phyloP scores from a whole-genome alignment of 2,888 invertebrate species.

The Himalopsyche kuldschensis region DNA sequence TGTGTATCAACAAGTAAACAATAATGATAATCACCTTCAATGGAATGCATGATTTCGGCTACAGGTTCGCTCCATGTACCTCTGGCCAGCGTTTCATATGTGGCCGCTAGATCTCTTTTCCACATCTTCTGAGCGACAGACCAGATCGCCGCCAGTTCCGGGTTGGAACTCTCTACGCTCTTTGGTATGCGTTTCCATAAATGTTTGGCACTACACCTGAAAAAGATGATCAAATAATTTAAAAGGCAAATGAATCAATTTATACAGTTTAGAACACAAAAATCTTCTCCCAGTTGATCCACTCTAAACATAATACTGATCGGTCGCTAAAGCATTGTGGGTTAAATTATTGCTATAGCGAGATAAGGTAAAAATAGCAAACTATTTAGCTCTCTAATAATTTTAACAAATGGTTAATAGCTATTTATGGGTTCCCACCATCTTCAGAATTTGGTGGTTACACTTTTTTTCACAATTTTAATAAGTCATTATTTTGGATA shows the following conservation, averaged over 20 bases:
- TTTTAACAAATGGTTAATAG: too few relatives aligned
- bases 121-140: slow-evolving; percentile 81
- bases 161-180: slow-evolving; percentile 67
- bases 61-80: slow-evolving; percentile 82
- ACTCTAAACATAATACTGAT: too few relatives aligned
- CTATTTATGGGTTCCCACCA: too few relatives aligned
- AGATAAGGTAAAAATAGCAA: neutral
- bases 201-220: slow-evolving; percentile 84
- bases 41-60: slow-evolving; percentile 75
- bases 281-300: too few relatives aligned
- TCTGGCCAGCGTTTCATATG: slow-evolving; percentile 72
- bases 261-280: too few relatives aligned
- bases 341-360: neutral
- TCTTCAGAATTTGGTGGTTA: too few relatives aligned
- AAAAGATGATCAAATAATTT: neutral
- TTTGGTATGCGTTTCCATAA: slow-evolving; percentile 90
- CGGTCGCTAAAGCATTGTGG: neutral
- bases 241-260: neutral
- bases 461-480: too few relatives aligned
- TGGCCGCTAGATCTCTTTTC: slow-evolving; percentile 79
- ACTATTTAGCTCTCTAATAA: neutral
- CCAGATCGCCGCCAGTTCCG: slow-evolving; percentile 80
- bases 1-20: too few relatives aligned
- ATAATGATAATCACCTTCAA: slow-evolving; percentile 65
- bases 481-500: too few relatives aligned